A percentile compares a stretch with the other conserved stretches of the same genome.
Conservation (phyloP, 2,888 invertebrate genomes). For the Parapristionchus giblindavisi region DNA sequence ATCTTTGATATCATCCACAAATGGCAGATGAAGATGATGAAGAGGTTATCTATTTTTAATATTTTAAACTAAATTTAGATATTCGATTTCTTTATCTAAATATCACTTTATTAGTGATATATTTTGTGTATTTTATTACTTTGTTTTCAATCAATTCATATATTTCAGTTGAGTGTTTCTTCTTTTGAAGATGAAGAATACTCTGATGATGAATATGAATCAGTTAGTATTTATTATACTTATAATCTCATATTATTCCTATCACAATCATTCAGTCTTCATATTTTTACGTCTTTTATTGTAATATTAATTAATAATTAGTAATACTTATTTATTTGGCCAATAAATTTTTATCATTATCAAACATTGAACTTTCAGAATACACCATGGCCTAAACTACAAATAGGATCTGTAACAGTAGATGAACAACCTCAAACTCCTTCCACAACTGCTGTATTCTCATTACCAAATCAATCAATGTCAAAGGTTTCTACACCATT, state of each 20-base stretch:
- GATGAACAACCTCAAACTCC: constrained; percentile 12
- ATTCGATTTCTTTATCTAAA: background rate
- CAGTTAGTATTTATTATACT: background rate
- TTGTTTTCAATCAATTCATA: too few species aligned
- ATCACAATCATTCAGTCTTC: too few species aligned
- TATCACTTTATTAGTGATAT: too few species aligned
- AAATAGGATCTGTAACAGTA: constrained; percentile 3
- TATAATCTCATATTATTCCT: too few species aligned
- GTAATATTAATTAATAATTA: too few species aligned
- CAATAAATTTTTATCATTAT: too few species aligned
- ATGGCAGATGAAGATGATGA: constrained; percentile 35
- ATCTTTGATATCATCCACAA: background rate
- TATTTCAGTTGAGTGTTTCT: constrained; percentile 33
- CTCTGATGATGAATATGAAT: constrained; percentile 12
- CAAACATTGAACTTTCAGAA: constrained; percentile 1
- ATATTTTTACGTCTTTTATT: too few species aligned
- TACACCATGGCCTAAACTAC: constrained; percentile 18
- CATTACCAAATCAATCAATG: background rate
- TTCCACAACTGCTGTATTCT: constrained; percentile 31
- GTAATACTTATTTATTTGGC: too few species aligned
- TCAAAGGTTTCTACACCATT: background rate
- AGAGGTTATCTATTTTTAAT: background rate
- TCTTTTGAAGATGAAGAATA: constrained; percentile 32
- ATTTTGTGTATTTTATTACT: background rate
- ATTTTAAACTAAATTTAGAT: background rate